Evolutionary conservation across 2,888 invertebrate genomes (phyloP).

Genomic region (Spatulosminthurus flaviceps): DNA sequence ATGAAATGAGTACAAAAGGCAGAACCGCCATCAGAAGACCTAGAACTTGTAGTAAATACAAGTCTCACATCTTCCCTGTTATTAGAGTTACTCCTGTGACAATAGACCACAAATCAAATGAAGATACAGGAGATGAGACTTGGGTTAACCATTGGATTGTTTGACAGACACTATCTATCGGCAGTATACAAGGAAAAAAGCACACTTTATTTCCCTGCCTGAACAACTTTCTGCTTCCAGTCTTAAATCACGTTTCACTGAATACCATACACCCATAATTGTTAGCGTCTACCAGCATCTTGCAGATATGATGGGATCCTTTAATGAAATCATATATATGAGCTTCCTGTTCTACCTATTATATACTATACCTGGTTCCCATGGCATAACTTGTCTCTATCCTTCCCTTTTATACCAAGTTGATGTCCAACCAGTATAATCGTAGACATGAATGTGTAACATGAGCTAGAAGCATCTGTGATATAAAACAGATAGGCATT

Average conservation of each 20-base stretch:
- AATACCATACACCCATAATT: background rate
- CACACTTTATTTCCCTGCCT: background rate
- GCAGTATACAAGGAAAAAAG: background rate
- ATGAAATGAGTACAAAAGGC: slow-evolving; percentile 2
- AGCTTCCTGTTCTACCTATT: background rate
- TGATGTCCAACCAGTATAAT: background rate
- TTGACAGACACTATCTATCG: slow-evolving; percentile 32
- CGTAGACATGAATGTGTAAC: slow-evolving; percentile 30
- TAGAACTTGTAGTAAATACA: background rate
- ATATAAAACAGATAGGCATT: background rate
- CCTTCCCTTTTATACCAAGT: background rate
- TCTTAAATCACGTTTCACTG: background rate
- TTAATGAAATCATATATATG: slow-evolving; percentile 6
- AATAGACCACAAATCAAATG: slow-evolving; percentile 42
- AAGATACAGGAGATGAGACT: slow-evolving; percentile 29
- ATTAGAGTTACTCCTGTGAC: slow-evolving; percentile 27
- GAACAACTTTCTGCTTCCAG: background rate
- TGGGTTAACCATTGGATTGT: slow-evolving; percentile 36
- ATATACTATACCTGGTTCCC: background rate
- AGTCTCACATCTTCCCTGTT: slow-evolving; percentile 14
- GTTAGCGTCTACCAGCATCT: background rate
- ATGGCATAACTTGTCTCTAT: background rate
- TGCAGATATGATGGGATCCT: background rate
- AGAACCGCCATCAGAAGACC: background rate
- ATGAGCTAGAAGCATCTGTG: slow-evolving; percentile 10